Evolutionary conservation across 35 echinoderm and acorn worm genomes (phyloP).

Genomic region (Eucidaris tribuloides): DNA sequence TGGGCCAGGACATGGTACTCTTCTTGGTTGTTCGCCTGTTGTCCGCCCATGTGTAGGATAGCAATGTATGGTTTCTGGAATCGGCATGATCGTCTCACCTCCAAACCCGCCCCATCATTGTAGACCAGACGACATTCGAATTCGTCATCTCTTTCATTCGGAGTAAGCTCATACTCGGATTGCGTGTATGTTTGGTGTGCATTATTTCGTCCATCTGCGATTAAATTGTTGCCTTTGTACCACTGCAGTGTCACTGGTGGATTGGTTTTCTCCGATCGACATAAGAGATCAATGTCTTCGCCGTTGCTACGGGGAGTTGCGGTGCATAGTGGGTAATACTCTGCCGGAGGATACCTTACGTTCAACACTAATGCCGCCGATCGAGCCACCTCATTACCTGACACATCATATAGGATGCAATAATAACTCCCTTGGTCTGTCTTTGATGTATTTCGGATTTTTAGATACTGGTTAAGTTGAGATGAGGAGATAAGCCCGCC

Average conservation of each 20-base stretch:
- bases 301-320: not conserved
- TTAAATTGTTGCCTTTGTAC: not conserved
- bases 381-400: not conserved
- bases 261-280: constrained; percentile 8
- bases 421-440: constrained; percentile 10
- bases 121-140: not conserved
- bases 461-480: not conserved
- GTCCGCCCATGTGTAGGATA: not conserved
- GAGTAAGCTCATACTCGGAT: not conserved
- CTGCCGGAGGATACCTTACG: constrained; percentile 4
- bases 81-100: not conserved
- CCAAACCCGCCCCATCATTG: not conserved
- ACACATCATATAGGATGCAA: not conserved
- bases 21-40: too few species aligned
- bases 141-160: not conserved
- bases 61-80: not conserved
- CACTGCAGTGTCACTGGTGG: not conserved
- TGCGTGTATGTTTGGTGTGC: not conserved
- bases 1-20: not conserved
- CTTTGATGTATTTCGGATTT: not conserved
- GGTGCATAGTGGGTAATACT: not conserved
- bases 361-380: not conserved
- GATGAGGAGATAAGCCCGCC: not conserved
- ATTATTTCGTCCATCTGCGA: not conserved
- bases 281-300: not conserved